Evolutionary conservation across 2,797 vertebrate species (phyloP), one percentile per base, ranked within the genome.

Genomic region (Pteronotus mesoamericanus): DNA sequence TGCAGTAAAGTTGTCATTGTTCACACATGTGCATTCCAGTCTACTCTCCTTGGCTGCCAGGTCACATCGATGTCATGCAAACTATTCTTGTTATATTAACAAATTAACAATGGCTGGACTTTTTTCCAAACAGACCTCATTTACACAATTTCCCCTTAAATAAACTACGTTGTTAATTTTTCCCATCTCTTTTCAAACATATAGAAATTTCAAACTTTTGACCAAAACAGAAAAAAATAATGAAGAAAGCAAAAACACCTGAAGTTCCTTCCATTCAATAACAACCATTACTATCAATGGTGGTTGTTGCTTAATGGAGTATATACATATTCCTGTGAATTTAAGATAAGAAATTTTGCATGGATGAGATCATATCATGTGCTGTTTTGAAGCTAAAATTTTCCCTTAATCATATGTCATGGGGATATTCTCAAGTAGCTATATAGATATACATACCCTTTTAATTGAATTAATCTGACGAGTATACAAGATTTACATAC

Each of bases 81-180:
- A 26, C 26, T 4, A 0, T 59, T 59, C 57, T 59, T 5, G 29
- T 57, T 57, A 26, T 57, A 59, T 59, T 59, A 59, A 59, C 26
- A 59, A 29, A 64, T 64, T 32, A 32, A 64, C 29, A 64, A 64
- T 64, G 59, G 29, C 59, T n/a, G 59, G 59, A 32, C 59, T 32
- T n/a, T 64, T 64, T 64, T 32, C 29, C 5, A 7, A 59, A 64
- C 29, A 64, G 59, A 64, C 29, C 59, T 64, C 2, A 3, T 89
- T 75, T 39, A 74, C 12, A 24, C 16, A 42, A 79, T 89, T 83
- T 72, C 39, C 18, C 37, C 46, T 51, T 69, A 83, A 85, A 83
- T 69, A 83, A 89, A 83, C 78, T 89, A n/a, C 46, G 22, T 51
- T 80, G 66, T 86, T 93, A 90, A 86, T 79, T 86, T 90, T 44